Evolutionary conservation across 2,888 invertebrate species (phyloP).

Genomic region (Scaptomyza flava): DNA sequence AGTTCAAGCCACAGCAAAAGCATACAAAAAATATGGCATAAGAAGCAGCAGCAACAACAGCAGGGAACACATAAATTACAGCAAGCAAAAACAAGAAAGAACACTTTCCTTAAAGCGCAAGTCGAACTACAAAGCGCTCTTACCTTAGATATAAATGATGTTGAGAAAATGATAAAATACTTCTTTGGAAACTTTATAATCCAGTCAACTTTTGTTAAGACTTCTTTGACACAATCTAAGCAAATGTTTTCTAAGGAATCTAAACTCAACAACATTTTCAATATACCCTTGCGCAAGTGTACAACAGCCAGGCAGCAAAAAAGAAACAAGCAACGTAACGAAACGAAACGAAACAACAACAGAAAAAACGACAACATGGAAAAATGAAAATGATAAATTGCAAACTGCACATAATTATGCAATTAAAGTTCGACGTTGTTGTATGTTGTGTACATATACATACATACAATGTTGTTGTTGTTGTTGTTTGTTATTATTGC

Average conservation of each 20-base stretch:
- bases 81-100: conserved; percentile 38
- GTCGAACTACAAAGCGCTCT: neutral
- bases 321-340: conserved; percentile 29
- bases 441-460: conserved; percentile 39
- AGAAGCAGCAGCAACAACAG: conserved; percentile 26
- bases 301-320: conserved; percentile 16
- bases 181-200: too few relatives aligned
- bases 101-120: neutral
- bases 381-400: conserved; percentile 84
- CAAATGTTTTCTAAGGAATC: neutral
- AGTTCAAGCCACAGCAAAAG: conserved; percentile 16
- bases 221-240: too few relatives aligned
- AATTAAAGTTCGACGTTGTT: conserved; percentile 84
- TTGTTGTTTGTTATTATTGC: conserved; percentile 54
- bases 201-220: too few relatives aligned
- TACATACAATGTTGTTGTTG: conserved; percentile 19
- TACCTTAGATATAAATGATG: too few relatives aligned
- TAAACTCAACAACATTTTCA: neutral
- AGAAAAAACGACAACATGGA: conserved; percentile 72
- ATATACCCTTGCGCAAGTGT: neutral
- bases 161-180: too few relatives aligned
- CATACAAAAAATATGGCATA: conserved; percentile 19
- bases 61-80: conserved; percentile 69
- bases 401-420: conserved; percentile 85
- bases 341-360: conserved; percentile 22